Conservation (phyloP, 2,888 invertebrate genomes). For the Electrophaes corylata region DNA sequence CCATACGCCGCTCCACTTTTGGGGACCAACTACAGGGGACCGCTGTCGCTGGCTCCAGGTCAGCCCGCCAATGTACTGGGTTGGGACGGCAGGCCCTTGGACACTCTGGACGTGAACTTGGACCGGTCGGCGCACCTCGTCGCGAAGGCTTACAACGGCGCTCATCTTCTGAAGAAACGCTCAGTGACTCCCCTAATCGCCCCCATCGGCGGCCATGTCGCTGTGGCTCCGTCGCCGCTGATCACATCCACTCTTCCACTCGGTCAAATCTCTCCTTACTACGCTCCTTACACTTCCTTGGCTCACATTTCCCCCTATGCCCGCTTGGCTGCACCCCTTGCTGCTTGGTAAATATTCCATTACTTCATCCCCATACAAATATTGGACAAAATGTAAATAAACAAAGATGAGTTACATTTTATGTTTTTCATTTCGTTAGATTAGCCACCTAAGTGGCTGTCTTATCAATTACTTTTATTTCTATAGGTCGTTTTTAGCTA, state of each 20-base stretch:
- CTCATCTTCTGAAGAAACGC: slow-evolving; percentile 63
- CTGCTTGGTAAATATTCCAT: slow-evolving; percentile 45
- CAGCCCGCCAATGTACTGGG: slow-evolving; percentile 73
- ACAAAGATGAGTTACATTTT: slow-evolving; percentile 73
- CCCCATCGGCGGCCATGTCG: slow-evolving; percentile 11
- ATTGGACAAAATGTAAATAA: slow-evolving; percentile 53
- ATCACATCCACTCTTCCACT: slow-evolving; percentile 18
- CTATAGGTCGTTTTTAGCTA: too few species aligned
- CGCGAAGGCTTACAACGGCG: slow-evolving; percentile 57
- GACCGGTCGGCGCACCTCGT: slow-evolving; percentile 69
- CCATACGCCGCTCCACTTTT: slow-evolving; percentile 35
- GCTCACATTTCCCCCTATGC: slow-evolving; percentile 25
- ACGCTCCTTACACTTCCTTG: slow-evolving; percentile 31
- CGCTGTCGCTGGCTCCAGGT: slow-evolving; percentile 57
- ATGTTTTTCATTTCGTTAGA: background rate
- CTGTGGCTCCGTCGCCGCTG: slow-evolving; percentile 21
- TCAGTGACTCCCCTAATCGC: slow-evolving; percentile 41
- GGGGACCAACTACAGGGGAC: slow-evolving; percentile 40
- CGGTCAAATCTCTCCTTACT: slow-evolving; percentile 20
- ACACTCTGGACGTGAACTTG: slow-evolving; percentile 73
- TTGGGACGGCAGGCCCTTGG: slow-evolving; percentile 72
- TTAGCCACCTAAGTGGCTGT: too few species aligned
- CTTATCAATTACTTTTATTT: too few species aligned
- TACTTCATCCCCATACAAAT: slow-evolving; percentile 15
- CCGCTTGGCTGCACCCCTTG: slow-evolving; percentile 26